Base-by-base conservation (phyloP, 2,113 vertebrate genomes). In the Ceratotherium simum region DNA sequence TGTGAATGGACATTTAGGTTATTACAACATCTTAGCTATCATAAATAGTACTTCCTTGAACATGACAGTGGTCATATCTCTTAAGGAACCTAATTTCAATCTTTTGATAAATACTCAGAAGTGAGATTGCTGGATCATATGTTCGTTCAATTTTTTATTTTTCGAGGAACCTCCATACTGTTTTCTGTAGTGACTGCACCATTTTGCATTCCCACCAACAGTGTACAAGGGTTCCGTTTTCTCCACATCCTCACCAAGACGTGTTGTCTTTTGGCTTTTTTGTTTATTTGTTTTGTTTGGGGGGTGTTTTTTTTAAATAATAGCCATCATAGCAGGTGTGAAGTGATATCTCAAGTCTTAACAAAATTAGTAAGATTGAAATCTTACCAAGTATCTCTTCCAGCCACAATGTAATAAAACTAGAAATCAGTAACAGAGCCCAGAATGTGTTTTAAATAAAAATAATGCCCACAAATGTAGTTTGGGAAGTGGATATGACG, bases 391-490 rank as follows among this genome's bases (percentile, higher is more conserved):
- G 9, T 54, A 54, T 65, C 46, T 67, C 79, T 79, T 79, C 33
- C 1, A 16, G 16, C 46, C n/a, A 79, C 33, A 36, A 18, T 78
- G 23, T 21, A 18, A 36, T 9, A 33, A 78, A 76, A 78, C 88
- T 90, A 51, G 64, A 36, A 31, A 54, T 79, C 27, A 70, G 48
- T 54, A 54, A 54, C 48, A 86, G 31, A 85, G 21, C 20, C n/a
- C 48, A 60, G 51, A 91, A 81, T 73, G n/a, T 92, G 25, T n/a
- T 88, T 88, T 87, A n/a, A 82, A 80, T 80, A 60, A 25, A 51
- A 39, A 18, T 80, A 58, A 67, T 91, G 54, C 80, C 25, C 60
- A 29, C 20, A 56, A 23, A 56, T 86, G 9, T 91, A 33, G 36
- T 48, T 93, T 46, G 56, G 48, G 72, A 89, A 90, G 36, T 73